A percentile compares a stretch with the other conserved stretches of the same genome.
Evolutionary conservation across 2,888 invertebrate genomes (phyloP).

Genomic region (Epiblema foenella): DNA sequence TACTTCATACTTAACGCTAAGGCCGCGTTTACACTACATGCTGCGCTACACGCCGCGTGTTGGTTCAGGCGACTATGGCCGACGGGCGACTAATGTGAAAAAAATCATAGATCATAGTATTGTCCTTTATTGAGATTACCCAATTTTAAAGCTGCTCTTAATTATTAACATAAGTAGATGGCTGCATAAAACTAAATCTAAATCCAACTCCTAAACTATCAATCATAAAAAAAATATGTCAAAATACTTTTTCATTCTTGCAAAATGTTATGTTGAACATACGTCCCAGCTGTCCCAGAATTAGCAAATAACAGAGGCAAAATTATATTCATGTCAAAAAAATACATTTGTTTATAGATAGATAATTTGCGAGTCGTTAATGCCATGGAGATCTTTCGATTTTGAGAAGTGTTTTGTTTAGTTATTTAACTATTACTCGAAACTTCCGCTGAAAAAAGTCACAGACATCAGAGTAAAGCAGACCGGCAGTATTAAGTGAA

Average conservation of each 20-base stretch:
- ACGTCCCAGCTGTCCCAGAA: too few species aligned
- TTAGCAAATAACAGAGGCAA: too few species aligned
- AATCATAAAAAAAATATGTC: neutral
- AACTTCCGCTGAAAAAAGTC: neutral
- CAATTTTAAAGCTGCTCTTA: neutral
- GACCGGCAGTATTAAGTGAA: too few species aligned
- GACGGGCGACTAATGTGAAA: too few species aligned
- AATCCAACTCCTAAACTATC: neutral
- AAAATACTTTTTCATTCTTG: neutral
- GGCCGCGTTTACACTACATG: too few species aligned
- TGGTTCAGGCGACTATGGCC: too few species aligned
- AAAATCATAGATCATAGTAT: too few species aligned
- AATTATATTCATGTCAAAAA: neutral
- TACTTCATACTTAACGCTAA: neutral
- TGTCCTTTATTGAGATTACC: neutral
- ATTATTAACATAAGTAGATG: neutral
- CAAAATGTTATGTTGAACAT: too few species aligned
- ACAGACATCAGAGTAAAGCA: too few species aligned
- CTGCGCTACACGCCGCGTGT: too few species aligned
- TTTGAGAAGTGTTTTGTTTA: neutral
- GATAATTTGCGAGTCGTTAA: neutral
- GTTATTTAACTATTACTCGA: neutral
- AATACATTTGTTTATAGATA: neutral
- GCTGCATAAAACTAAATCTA: neutral
- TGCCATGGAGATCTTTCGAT: neutral